Conservation (phyloP, 2,888 invertebrate species). For the Epirrhoe tristata region DNA sequence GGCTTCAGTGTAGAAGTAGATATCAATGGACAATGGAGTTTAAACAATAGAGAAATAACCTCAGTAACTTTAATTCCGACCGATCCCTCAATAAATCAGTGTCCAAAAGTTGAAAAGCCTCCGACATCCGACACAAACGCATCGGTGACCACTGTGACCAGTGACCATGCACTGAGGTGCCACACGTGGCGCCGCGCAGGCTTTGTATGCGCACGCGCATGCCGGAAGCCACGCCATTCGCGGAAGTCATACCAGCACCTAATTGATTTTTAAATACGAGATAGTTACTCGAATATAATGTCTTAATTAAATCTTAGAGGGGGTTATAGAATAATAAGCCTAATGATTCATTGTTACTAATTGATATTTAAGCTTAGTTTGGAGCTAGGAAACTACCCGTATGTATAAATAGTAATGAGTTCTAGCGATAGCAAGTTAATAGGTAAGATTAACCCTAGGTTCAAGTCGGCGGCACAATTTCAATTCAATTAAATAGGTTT, state of each 20-base stretch:
- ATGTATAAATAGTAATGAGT: constrained; percentile 14
- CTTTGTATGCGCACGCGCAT: constrained; percentile 71
- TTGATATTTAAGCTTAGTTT: constrained; percentile 1
- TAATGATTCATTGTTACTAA: not conserved
- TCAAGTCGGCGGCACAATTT: constrained; percentile 31
- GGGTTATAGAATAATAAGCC: not conserved
- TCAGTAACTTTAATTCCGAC: constrained; percentile 21
- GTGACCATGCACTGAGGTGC: constrained; percentile 37
- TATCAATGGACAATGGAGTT: not conserved
- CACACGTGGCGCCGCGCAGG: constrained; percentile 68
- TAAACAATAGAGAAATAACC: constrained; percentile 7
- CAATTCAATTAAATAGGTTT: constrained; percentile 37
- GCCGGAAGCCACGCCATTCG: constrained; percentile 64
- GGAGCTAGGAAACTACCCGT: not conserved
- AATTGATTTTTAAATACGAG: constrained; percentile 73
- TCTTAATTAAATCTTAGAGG: constrained; percentile 35
- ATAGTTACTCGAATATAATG: constrained; percentile 43
- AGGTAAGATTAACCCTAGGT: constrained; percentile 35
- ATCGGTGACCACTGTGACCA: constrained; percentile 27
- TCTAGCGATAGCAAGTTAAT: constrained; percentile 11
- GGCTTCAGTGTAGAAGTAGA: not conserved
- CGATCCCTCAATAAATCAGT: constrained; percentile 35
- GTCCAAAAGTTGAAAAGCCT: constrained; percentile 33
- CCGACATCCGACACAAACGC: constrained; percentile 36
- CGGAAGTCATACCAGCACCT: constrained; percentile 68